Evolutionary conservation across 2,113 vertebrate genomes (phyloP), one percentile per base, ranked within the genome.

Genomic region (Geococcyx californianus): DNA sequence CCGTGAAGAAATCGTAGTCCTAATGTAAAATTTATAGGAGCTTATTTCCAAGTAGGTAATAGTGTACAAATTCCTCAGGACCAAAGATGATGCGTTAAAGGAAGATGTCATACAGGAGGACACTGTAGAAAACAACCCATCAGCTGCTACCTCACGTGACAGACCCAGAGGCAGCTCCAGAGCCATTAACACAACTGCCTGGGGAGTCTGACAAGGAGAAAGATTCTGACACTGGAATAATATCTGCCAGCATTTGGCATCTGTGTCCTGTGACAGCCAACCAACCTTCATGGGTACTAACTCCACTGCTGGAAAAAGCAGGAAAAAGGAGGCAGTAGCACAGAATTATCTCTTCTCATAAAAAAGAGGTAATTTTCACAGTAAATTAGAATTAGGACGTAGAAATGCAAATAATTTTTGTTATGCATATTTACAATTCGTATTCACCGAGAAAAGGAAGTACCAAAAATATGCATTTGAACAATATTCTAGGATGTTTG

Each of bases 151-250:
- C 12, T 68, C 33, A 51, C 2, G 34, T 94, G 97, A 97, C 85
- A 96, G 93, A 97, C 94, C 93, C 94, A 92, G 95, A 95, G 96
- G 96, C 94, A 93, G 92, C 44, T 85, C 95, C 91, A 38, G 47
- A 93, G 84, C 89, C 85, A 93, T 92, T 97, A 97, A 86, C 89
- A 81, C 82, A 92, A 91, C 90, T 76, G 94, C 93, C 95, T 90
- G 84, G 88, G 94, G 95, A 96, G 15, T 66, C 66, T 92, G 89
- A 89, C 86, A 85, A 94, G 79, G 83, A 94, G 93, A 89, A 92
- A 91, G 80, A 86, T 85, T 95, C 90, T 63, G 68, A 95, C 94
- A 93, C 40, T 42, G 94, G 86, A 96, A 95, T 96, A 96, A 93
- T 95, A 92, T 66, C 84, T 96, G 88, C 70, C 84, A 60, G 58